Base-by-base conservation (phyloP, 2,888 invertebrate genomes). In the Dasysyrphus albostriatus region DNA sequence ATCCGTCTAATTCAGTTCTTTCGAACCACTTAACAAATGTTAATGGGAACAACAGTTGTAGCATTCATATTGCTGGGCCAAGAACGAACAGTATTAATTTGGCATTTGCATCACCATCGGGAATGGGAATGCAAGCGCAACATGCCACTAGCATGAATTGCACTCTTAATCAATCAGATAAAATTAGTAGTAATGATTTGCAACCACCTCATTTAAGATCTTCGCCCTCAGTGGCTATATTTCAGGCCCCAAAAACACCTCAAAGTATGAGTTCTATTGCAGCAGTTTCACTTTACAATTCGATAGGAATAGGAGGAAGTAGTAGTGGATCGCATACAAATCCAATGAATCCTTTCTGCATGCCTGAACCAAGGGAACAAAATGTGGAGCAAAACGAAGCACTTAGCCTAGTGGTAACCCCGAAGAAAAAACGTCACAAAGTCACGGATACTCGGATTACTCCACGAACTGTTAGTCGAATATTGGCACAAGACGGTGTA, bases 391-490 rank as follows among this genome's bases (percentile, higher is more conserved):
- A 98, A 92, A 97, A 97, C 92, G 98, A 98, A 92, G 98, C 98
- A 5, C 95, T 99, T 78, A 98, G 98, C 92, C 94, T 98, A 90
- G 98, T 99, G 81, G 98, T 98, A 89, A 97, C 97, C 61, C 97
- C 98, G 3, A 98, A 98, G 93, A 98, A 98, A 94, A 98, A 98
- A 93, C 95, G 99, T 76, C 98, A 98, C 92, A 99, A 99, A 96
- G 97, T 98, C 90, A 98, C 98, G 47, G 98, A 98, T 91, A 98
- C 98, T 74, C 94, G 98, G 89, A 97, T 98, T 89, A 98, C 98
- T 42, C 98, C 98, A 29, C 94, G 98, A 89, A 97, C 98, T 65
- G 97, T 98, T 59, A 97, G 97, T 92, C 94, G 98, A 88, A 96
- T 98, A 89, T 93, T 98, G 90, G 97, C 96, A 67, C 96, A 96